phyloP scores from a whole-genome alignment of 1,140 invertebrate species.

The Riptortus pedestris region DNA sequence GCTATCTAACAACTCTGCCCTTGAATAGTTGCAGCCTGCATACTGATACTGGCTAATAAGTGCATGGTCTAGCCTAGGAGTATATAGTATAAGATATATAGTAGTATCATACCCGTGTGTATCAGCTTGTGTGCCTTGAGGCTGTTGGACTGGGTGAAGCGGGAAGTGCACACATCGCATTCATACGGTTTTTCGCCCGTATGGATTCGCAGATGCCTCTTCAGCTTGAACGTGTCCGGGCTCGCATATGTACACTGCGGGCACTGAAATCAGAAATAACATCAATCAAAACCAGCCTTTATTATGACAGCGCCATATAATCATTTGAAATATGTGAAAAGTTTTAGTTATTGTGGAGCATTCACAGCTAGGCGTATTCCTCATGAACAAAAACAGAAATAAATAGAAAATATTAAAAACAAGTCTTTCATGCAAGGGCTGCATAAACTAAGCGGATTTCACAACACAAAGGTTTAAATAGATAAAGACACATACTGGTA shows the following conservation, averaged over 20 bases:
- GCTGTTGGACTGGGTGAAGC: slow-evolving; percentile 94
- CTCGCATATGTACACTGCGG: slow-evolving; percentile 95
- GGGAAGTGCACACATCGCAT: slow-evolving; percentile 80
- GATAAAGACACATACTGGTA: too few species aligned
- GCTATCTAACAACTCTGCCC: too few species aligned
- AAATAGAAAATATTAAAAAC: too few species aligned
- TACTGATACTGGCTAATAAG: too few species aligned
- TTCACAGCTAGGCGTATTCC: too few species aligned
- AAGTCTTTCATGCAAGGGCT: too few species aligned
- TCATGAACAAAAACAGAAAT: too few species aligned
- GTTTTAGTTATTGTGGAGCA: too few species aligned
- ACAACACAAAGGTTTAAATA: too few species aligned
- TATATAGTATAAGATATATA: not conserved
- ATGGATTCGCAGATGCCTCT: slow-evolving; percentile 88
- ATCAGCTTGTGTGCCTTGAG: slow-evolving; percentile 88
- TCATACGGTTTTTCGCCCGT: slow-evolving; percentile 91
- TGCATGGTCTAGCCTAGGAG: not conserved
- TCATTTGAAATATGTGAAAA: not conserved
- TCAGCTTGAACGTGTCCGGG: slow-evolving; percentile 94
- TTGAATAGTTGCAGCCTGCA: too few species aligned
- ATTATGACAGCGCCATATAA: not conserved
- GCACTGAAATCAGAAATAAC: slow-evolving; percentile 49
- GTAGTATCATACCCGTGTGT: slow-evolving; percentile 62
- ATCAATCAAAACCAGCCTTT: not conserved
- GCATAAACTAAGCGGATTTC: too few species aligned